These are phyloP conservation scores for Diplodus sargus DNA, from an alignment of 2,797 vertebrate genomes.

Conservation along the genomic window DNA sequence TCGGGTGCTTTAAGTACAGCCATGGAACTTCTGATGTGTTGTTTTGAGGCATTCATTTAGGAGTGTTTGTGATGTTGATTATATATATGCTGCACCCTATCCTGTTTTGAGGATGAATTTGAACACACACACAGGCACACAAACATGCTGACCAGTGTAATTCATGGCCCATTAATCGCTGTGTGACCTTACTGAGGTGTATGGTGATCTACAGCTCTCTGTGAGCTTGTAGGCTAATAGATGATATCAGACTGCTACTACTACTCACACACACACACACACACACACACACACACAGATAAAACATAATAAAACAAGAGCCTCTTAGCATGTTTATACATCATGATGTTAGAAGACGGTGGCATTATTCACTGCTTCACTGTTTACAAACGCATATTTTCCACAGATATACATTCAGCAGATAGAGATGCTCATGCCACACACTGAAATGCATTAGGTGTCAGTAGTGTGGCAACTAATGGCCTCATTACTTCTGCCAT, in stretches of 20 bases:
- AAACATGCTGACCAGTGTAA: slow-evolving; percentile 7
- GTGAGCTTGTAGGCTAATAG: slow-evolving; percentile 46
- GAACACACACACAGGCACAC: slow-evolving; percentile 18
- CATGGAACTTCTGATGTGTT: no score
- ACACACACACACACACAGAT: slow-evolving; percentile 10
- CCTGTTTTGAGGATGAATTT: no score
- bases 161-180: slow-evolving; percentile 54
- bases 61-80: no score
- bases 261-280: slow-evolving; percentile 7
- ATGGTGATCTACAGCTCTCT: slow-evolving; percentile 45
- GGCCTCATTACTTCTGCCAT: slow-evolving; percentile 45
- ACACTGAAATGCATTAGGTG: slow-evolving; percentile 35
- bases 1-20: no score
- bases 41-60: no score
- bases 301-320: not conserved
- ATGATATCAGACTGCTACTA: slow-evolving; percentile 12
- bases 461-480: slow-evolving; percentile 43
- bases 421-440: slow-evolving; percentile 8
- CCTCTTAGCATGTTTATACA: slow-evolving; percentile 18
- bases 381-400: slow-evolving; percentile 12
- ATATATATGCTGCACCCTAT: no score
- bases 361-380: slow-evolving; percentile 21
- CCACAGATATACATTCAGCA: slow-evolving; percentile 3
- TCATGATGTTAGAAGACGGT: slow-evolving; percentile 19
- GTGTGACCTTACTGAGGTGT: slow-evolving; percentile 53